Percentiles rank a stretch among this genome's conserved stretches.
phyloP scores from a whole-genome alignment of 2,797 vertebrate species.

The Salmo trutta region DNA sequence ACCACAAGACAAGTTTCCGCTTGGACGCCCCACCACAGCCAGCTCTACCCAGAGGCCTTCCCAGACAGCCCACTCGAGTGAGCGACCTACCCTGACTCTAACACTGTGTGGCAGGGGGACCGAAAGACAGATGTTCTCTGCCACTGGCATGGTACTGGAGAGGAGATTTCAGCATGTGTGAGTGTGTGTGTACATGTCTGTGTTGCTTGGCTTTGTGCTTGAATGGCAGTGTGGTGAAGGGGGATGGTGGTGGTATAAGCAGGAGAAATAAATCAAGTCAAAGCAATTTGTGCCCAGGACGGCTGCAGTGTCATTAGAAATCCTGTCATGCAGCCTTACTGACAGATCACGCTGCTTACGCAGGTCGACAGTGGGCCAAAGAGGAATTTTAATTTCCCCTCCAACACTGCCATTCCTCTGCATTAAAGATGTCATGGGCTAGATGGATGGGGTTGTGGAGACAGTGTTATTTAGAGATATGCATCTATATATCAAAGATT shows the following conservation, averaged over 20 bases:
- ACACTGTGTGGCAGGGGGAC: slow-evolving; percentile 76
- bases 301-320: slow-evolving; percentile 78
- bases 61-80: slow-evolving; percentile 58
- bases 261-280: slow-evolving; percentile 80
- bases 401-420: slow-evolving; percentile 39
- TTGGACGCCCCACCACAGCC: slow-evolving; percentile 50
- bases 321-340: slow-evolving; percentile 71
- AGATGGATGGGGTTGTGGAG: slow-evolving; percentile 47
- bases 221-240: slow-evolving; percentile 39
- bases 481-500: slow-evolving; percentile 29
- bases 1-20: slow-evolving; percentile 65
- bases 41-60: slow-evolving; percentile 60
- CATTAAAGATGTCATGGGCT: slow-evolving; percentile 38
- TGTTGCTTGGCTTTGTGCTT: slow-evolving; percentile 42
- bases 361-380: slow-evolving; percentile 73
- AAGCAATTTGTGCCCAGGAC: slow-evolving; percentile 72
- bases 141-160: slow-evolving; percentile 76
- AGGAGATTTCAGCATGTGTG: slow-evolving; percentile 46
- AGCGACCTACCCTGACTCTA: slow-evolving; percentile 73
- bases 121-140: slow-evolving; percentile 87
- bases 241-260: slow-evolving; percentile 55
- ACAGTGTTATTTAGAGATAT: slow-evolving; percentile 33
- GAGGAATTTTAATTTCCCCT: slow-evolving; percentile 72
- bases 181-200: slow-evolving; percentile 13
- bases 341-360: slow-evolving; percentile 58